phyloP scores from a whole-genome alignment of 2,113 vertebrate species.

The Daphoenositta chrysoptera region DNA sequence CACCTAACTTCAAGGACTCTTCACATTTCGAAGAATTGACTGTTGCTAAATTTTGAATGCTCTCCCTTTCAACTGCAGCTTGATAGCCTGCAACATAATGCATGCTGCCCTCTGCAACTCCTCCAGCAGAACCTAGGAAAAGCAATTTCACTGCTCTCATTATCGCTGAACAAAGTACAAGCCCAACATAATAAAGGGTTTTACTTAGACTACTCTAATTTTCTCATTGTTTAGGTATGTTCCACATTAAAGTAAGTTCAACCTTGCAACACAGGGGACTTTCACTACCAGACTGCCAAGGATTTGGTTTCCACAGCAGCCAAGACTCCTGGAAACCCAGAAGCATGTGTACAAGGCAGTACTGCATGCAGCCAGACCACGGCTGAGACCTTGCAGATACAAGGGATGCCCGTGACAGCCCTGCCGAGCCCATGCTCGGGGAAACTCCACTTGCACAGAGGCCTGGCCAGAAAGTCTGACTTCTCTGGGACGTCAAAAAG shows the following conservation, averaged over 20 bases:
- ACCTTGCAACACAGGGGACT: not conserved
- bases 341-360: not conserved
- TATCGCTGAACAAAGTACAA: not conserved
- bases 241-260: not conserved
- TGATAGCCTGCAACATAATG: not conserved
- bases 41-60: not conserved
- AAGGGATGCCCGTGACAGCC: not conserved
- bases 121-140: not conserved
- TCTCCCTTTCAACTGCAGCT: not conserved
- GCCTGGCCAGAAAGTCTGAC: not conserved
- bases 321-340: not conserved
- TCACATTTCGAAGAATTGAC: not conserved
- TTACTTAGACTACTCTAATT: not conserved
- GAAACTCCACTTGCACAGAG: not conserved
- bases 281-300: not conserved
- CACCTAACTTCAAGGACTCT: not conserved
- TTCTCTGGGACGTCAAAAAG: not conserved
- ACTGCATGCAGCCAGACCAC: not conserved
- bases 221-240: not conserved
- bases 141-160: not conserved
- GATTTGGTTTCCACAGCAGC: not conserved
- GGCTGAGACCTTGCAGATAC: not conserved
- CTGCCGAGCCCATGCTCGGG: fast-evolving
- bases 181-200: not conserved
- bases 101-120: not conserved